A percentile compares a stretch with the other conserved stretches of the same genome.
These are phyloP conservation scores for Cryptocephalus primarius DNA, from an alignment of 2,888 invertebrate genomes.

Conservation along the genomic window DNA sequence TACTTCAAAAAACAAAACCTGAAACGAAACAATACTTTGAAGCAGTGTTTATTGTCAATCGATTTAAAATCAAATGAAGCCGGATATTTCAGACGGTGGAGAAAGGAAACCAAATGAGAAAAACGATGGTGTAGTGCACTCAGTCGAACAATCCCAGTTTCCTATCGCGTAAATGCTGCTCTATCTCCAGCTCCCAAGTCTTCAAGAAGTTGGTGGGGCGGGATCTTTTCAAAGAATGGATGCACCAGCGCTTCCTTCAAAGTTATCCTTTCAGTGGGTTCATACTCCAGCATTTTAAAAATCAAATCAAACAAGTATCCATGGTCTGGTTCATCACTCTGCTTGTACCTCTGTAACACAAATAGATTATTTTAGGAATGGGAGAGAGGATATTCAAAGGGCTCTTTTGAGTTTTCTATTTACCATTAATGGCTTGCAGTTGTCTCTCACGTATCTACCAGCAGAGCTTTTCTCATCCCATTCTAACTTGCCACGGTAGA, in stretches of 20 bases:
- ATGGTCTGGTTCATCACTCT: constrained; percentile 82
- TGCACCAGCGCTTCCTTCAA: constrained; percentile 81
- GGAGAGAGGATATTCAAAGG: no score
- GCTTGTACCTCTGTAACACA: constrained; percentile 70
- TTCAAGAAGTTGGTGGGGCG: constrained; percentile 64
- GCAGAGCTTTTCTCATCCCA: constrained; percentile 97
- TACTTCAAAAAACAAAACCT: no score
- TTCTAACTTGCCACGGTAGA: constrained; percentile 93
- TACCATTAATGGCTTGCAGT: constrained; percentile 91
- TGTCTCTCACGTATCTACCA: constrained; percentile 94
- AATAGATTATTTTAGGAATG: not conserved
- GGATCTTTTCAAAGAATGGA: constrained; percentile 84
- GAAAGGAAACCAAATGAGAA: no score
- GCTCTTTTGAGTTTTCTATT: constrained; percentile 30
- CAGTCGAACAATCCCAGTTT: constrained; percentile 53
- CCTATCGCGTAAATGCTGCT: constrained; percentile 33
- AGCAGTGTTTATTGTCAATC: no score
- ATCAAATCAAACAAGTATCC: constrained; percentile 90
- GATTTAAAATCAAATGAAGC: not conserved
- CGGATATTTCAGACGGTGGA: not conserved
- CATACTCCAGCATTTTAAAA: constrained; percentile 93
- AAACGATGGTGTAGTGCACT: no score
- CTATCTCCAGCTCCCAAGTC: constrained; percentile 39
- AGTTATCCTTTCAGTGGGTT: constrained; percentile 82
- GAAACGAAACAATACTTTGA: no score